Base-by-base conservation (phyloP, 1,140 invertebrate species). In the Trialeurodes vaporariorum region DNA sequence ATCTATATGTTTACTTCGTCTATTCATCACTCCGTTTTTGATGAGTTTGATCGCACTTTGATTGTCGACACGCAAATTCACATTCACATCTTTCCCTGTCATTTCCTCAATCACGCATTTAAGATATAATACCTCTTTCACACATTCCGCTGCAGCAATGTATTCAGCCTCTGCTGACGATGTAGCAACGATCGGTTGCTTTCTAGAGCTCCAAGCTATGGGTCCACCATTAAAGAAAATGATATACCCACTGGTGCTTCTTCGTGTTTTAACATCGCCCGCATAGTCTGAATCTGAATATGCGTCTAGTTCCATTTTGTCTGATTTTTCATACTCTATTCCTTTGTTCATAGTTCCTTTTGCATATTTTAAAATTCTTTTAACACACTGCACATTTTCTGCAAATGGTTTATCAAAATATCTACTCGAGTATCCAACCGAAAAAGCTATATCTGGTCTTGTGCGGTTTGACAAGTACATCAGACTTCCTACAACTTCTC, bases 371-470 rank as follows among this genome's bases (percentile, higher is more conserved):
- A 70, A 69, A 59, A 69, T 69, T 63, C 65, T 65, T 67, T 69
- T 70, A 23, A 70, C 67, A 5, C 22, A 23, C 13, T 64, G n/a
- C n/a, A n/a, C n/a, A n/a, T n/a, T n/a, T n/a, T n/a, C n/a, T n/a
- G n/a, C n/a, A n/a, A n/a, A n/a, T n/a, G n/a, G n/a, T n/a, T n/a
- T n/a, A n/a, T n/a, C n/a, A n/a, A n/a, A n/a, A n/a, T n/a, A n/a
- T n/a, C 71, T 66, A 25, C 68, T 70, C 11, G 72, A 59, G 24
- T 66, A 59, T 24, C 66, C 71, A n/a, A 79, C 76, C n/a, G 75
- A 70, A 65, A 70, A 78, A 1, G 72, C 64, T 13, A 79, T 71
- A 67, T 79, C 77, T 27, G 75, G 77, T 25, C 77, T 59, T 0
- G 77, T 74, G 2, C 66, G 63, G 25, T 71, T 63, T 27, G 75